Percentiles rank a stretch among this genome's conserved stretches.
Conservation (phyloP, 1,140 invertebrate genomes). For the Atopsyche davidsoni region DNA sequence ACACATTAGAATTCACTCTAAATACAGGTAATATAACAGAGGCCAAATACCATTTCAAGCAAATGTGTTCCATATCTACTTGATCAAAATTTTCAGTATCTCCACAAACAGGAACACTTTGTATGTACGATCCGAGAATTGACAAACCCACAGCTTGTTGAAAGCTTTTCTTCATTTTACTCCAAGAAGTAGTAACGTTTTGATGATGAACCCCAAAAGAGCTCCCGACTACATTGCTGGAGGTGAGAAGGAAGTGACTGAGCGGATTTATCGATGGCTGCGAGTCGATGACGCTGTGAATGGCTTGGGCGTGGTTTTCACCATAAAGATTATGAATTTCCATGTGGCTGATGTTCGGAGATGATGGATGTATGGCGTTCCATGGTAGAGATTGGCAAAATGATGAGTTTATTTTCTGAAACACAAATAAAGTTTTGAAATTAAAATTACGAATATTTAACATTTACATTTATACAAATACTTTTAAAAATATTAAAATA, state of each 20-base stretch:
- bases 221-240: constrained; percentile 13
- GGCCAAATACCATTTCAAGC: constrained; percentile 37
- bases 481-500: too few species aligned
- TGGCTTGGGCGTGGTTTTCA: constrained; percentile 11
- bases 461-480: too few species aligned
- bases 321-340: constrained; percentile 24
- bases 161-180: constrained; percentile 29
- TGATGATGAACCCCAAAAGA: constrained; percentile 17
- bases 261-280: neutral
- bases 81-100: constrained; percentile 5
- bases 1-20: constrained; percentile 29
- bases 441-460: too few species aligned
- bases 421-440: constrained; percentile 6
- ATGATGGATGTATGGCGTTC: constrained; percentile 13
- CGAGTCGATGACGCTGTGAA: neutral
- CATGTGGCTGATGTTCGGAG: constrained; percentile 4
- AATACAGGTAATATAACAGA: constrained; percentile 36
- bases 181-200: constrained; percentile 30
- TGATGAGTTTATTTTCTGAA: constrained; percentile 20
- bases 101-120: constrained; percentile 29
- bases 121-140: constrained; percentile 28
- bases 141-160: constrained; percentile 33
- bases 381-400: constrained; percentile 26
- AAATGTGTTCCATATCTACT: constrained; percentile 22
- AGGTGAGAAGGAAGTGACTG: constrained; percentile 17